Percentiles rank a stretch among this genome's conserved stretches.
These are phyloP conservation scores for Scaptomyza graminum DNA, from an alignment of 1,140 invertebrate genomes.

Conservation along the genomic window DNA sequence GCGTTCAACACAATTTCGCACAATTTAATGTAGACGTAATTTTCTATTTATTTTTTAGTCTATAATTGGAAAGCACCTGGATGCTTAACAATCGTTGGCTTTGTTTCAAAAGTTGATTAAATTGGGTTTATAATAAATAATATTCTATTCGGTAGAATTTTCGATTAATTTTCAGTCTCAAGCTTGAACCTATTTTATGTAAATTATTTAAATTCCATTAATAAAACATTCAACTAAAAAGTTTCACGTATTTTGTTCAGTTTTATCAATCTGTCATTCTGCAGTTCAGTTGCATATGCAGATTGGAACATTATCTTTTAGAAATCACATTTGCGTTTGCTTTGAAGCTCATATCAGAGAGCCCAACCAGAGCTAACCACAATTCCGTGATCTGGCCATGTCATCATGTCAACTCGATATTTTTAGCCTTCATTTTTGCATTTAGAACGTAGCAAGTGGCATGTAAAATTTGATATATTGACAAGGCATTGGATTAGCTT, in stretches of 20 bases:
- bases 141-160: too few species aligned
- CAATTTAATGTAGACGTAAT: neutral
- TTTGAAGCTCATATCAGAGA: neutral
- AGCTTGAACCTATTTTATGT: too few species aligned
- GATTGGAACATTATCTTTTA: neutral
- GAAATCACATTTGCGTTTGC: neutral
- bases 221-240: too few species aligned
- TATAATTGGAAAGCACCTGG: neutral
- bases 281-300: neutral
- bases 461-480: conserved; percentile 36
- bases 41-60: too few species aligned
- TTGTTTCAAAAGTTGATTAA: too few species aligned
- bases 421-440: neutral
- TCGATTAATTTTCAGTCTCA: too few species aligned
- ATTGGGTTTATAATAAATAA: too few species aligned
- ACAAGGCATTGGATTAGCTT: conserved; percentile 33
- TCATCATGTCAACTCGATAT: neutral
- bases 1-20: conserved; percentile 16
- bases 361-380: conserved; percentile 4
- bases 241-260: too few species aligned
- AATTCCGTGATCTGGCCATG: conserved; percentile 33
- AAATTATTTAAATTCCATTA: too few species aligned
- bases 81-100: neutral
- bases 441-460: conserved; percentile 15
- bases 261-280: neutral